A percentile compares a stretch with the other conserved stretches of the same genome.
phyloP scores from a whole-genome alignment of 2,888 invertebrate species.

The Scaptomyza reducta region DNA sequence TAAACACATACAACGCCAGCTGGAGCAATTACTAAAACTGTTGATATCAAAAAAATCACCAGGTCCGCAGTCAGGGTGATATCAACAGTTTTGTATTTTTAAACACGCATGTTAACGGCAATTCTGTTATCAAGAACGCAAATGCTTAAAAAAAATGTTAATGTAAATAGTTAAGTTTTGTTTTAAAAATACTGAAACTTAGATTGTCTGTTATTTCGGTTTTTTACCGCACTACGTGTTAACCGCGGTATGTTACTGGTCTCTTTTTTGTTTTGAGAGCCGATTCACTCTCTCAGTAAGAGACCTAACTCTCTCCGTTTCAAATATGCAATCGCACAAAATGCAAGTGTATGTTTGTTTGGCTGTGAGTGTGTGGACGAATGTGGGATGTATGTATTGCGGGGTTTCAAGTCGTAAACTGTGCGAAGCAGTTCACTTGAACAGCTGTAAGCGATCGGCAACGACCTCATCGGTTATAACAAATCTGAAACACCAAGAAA shows the following conservation, averaged over 20 bases:
- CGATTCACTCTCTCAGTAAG: conserved; percentile 19
- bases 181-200: not conserved
- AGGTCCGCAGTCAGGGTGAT: conserved; percentile 50
- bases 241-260: conserved; percentile 44
- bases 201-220: not conserved
- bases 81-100: not conserved
- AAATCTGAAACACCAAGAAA: conserved; percentile 50
- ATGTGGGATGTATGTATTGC: conserved; percentile 39
- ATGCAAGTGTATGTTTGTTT: conserved; percentile 24
- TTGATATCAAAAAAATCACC: conserved; percentile 52
- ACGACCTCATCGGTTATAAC: conserved; percentile 66
- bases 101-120: not conserved
- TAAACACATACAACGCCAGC: conserved; percentile 51
- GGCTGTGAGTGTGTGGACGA: conserved; percentile 26
- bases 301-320: conserved; percentile 40
- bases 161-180: not conserved
- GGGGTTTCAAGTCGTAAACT: conserved; percentile 64
- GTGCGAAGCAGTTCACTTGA: conserved; percentile 71
- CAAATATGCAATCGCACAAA: conserved; percentile 38
- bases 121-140: not conserved
- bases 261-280: conserved; percentile 34
- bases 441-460: conserved; percentile 73
- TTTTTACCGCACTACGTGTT: conserved; percentile 8
- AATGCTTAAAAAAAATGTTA: not conserved
- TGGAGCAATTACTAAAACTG: conserved; percentile 64